Evolutionary conservation across 2,113 vertebrate genomes (phyloP).

Genomic region (Dipodomys stephensi): DNA sequence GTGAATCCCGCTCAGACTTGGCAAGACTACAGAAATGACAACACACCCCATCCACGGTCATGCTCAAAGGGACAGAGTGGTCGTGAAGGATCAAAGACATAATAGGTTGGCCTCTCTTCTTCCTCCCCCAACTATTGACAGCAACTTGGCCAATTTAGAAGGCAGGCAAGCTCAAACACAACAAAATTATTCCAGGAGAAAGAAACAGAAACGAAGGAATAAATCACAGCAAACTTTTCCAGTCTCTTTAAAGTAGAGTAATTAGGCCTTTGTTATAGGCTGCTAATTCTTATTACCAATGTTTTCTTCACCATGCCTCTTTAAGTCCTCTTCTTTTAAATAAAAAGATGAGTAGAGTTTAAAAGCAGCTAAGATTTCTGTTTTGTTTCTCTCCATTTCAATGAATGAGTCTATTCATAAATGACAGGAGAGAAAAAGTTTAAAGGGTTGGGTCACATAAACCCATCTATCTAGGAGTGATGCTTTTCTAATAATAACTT

Average conservation of each 20-base stretch:
- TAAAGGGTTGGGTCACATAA: neutral
- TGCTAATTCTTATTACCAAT: neutral
- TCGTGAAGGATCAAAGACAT: neutral
- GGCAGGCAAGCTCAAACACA: slow-evolving; percentile 36
- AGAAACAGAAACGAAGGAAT: neutral
- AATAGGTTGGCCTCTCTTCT: neutral
- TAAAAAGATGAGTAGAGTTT: neutral
- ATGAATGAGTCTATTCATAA: neutral
- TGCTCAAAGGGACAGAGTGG: slow-evolving; percentile 19
- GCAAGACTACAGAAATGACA: slow-evolving; percentile 86
- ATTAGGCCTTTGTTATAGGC: neutral
- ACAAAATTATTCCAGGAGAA: neutral
- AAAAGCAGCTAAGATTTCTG: neutral
- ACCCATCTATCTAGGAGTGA: neutral
- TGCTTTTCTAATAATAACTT: neutral
- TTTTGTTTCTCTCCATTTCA: neutral
- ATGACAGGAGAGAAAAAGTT: neutral
- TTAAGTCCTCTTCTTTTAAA: neutral
- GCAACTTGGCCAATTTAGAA: slow-evolving; percentile 46
- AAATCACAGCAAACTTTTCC: neutral
- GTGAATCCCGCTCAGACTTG: slow-evolving; percentile 87
- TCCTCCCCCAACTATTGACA: slow-evolving; percentile 23
- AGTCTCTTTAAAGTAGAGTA: neutral
- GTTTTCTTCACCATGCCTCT: neutral
- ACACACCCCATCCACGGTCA: slow-evolving; percentile 69